Base-by-base conservation (phyloP, 2,113 vertebrate species). In the Hipposideros armiger region DNA sequence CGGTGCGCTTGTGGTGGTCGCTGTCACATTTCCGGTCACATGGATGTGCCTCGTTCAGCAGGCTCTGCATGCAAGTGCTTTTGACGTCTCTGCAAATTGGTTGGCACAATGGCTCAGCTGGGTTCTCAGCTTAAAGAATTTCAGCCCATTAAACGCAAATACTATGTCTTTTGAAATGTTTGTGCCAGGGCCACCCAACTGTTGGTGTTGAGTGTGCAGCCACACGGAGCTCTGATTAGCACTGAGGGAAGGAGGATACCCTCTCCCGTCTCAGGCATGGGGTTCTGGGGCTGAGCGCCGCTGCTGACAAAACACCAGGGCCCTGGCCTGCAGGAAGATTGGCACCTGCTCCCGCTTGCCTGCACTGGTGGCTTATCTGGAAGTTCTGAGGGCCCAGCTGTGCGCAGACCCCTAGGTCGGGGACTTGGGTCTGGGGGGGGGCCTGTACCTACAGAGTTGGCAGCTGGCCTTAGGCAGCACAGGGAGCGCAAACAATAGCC, bases 81-180 rank as follows among this genome's bases (percentile, higher is more conserved):
- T 20, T 14, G 1, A 10, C 36, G 9, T 77, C 67, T 74, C 17
- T 1, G 70, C 82, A 94, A 81, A 82, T 77, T 70, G 76, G 54
- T 72, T 90, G 52, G 36, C 54, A 45, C 76, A 92, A 77, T 19
- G 74, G 92, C 91, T 96, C 97, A 42, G 81, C 92, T 90, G 96
- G 96, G 83, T 80, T 97, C 95, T 94, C 30, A 58, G 56, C 8
- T 58, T 74, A 30, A 40, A 85, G 81, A 15, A 13, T 94, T 96
- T 96, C 85, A 69, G 66, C 83, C 67, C 80, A 3, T 96, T 96
- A 95, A 88, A 91, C 36, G 28, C 84, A 82, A 96, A 94, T 64
- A 42, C 90, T 13, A 88, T 95, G 97, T 62, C 74, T 45, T 87
- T 94, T 89, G 86, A 95, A 96, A 50, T 95, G 82, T 97, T 94